A percentile compares a stretch with the other conserved stretches of the same genome.
These are phyloP conservation scores for Rhegmatorhina hoffmannsi DNA, from an alignment of 2,113 vertebrate species.

Conservation along the genomic window DNA sequence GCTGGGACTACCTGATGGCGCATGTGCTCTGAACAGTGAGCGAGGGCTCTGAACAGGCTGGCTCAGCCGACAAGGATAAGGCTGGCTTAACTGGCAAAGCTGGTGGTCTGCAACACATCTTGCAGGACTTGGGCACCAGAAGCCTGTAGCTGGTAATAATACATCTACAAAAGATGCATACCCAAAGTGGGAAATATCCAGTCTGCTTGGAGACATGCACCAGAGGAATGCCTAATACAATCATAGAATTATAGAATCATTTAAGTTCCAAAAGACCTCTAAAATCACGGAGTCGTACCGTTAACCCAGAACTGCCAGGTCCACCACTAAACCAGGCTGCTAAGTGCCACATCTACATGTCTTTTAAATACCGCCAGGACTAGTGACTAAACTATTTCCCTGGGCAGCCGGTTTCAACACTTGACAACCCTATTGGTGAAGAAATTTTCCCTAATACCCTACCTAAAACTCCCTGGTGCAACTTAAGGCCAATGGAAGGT, in stretches of 20 bases:
- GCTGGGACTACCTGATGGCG: background rate
- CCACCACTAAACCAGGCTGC: background rate
- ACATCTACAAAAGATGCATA: background rate
- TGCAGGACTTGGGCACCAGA: background rate
- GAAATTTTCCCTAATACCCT: background rate
- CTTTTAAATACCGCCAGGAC: background rate
- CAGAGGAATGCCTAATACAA: background rate
- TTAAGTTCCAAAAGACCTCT: background rate
- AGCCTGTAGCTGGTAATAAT: background rate
- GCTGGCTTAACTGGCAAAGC: background rate
- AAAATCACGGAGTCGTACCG: background rate
- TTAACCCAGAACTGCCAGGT: background rate
- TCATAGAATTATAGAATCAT: background rate
- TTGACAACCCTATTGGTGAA: background rate
- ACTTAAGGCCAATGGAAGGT: background rate
- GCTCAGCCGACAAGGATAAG: background rate
- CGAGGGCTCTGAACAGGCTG: background rate
- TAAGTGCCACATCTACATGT: background rate
- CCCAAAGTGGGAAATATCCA: background rate
- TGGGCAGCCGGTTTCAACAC: background rate
- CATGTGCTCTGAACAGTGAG: background rate
- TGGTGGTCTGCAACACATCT: background rate
- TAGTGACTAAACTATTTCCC: background rate
- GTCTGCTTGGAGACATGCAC: background rate
- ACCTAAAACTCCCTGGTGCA: background rate